Evolutionary conservation across 1,140 invertebrate species (phyloP).

Genomic region (Polypedilum pembai): DNA sequence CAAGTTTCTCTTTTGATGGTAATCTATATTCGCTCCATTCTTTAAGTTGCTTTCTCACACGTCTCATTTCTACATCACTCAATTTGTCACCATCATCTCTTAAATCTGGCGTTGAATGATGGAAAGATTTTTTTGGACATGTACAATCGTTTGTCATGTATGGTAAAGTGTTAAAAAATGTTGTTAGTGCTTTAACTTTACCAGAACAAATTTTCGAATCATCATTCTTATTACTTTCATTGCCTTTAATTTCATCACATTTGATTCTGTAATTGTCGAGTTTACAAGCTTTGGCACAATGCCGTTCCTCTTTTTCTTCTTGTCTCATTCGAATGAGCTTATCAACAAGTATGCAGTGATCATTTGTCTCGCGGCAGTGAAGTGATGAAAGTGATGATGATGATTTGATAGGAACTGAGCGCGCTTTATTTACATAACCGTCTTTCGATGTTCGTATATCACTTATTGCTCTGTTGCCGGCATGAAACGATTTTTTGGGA

Average conservation of each 20-base stretch:
- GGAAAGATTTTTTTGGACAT: background rate
- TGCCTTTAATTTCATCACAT: slow-evolving; percentile 17
- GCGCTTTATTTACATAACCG: background rate
- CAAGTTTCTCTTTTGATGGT: background rate
- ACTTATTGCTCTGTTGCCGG: background rate
- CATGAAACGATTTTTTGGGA: slow-evolving; percentile 7
- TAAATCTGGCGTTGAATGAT: slow-evolving; percentile 31
- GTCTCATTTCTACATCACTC: slow-evolving; percentile 45
- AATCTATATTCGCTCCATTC: slow-evolving; percentile 48
- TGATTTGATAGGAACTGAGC: background rate
- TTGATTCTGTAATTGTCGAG: background rate
- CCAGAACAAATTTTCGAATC: slow-evolving; percentile 34
- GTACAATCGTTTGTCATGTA: background rate
- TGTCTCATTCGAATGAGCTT: background rate
- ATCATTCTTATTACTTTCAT: background rate
- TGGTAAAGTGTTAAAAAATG: slow-evolving; percentile 46
- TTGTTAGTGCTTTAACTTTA: slow-evolving; percentile 49
- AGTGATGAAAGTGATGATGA: slow-evolving; percentile 2
- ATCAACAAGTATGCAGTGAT: slow-evolving; percentile 14
- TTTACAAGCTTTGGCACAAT: background rate
- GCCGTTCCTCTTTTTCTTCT: background rate
- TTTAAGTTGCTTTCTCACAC: slow-evolving; percentile 48
- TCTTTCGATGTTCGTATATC: background rate
- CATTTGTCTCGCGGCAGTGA: background rate
- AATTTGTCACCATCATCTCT: slow-evolving; percentile 39